Conservation (phyloP, 2,797 vertebrate genomes). For the Malacoctenus gilli region DNA sequence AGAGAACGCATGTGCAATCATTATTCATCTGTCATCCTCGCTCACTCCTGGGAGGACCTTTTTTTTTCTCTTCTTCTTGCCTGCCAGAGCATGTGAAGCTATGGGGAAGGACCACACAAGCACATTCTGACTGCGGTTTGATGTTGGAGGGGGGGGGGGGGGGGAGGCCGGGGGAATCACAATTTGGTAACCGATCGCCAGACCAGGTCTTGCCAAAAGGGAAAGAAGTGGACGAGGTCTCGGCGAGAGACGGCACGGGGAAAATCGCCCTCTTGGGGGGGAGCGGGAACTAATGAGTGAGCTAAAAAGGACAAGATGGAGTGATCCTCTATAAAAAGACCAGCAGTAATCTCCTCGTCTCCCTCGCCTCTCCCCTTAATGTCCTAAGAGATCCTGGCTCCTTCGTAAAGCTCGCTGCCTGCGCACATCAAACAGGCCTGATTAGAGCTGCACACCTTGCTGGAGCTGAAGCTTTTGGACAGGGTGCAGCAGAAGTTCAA, state of each 20-base stretch:
- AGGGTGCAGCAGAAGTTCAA: constrained; percentile 56
- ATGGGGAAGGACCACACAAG: constrained; percentile 29
- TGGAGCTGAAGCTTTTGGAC: constrained; percentile 53
- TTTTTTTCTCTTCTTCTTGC: not conserved
- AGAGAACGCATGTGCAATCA: constrained; percentile 52
- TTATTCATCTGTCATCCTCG: constrained; percentile 51
- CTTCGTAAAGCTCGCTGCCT: constrained; percentile 58
- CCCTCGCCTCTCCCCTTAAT: constrained; percentile 59
- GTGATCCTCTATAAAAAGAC: constrained; percentile 78
- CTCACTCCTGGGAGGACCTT: constrained; percentile 19
- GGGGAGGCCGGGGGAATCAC: constrained; percentile 30
- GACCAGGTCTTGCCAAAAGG: constrained; percentile 50
- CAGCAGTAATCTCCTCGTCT: constrained; percentile 63
- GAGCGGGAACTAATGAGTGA: constrained; percentile 72
- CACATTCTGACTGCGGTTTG: constrained; percentile 23
- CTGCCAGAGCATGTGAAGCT: constrained; percentile 37
- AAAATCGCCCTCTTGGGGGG: constrained; percentile 57
- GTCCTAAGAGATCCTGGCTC: constrained; percentile 71
- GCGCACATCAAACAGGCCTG: constrained; percentile 65
- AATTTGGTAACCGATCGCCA: constrained; percentile 52
- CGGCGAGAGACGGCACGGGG: constrained; percentile 51
- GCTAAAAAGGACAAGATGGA: constrained; percentile 79
- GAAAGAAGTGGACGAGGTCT: constrained; percentile 44
- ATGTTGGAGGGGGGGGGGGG: constrained; percentile 18
- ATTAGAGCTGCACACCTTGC: constrained; percentile 70